Evolutionary conservation across 2,888 invertebrate species (phyloP).

Genomic region (Hirtodrosophila cameraria): DNA sequence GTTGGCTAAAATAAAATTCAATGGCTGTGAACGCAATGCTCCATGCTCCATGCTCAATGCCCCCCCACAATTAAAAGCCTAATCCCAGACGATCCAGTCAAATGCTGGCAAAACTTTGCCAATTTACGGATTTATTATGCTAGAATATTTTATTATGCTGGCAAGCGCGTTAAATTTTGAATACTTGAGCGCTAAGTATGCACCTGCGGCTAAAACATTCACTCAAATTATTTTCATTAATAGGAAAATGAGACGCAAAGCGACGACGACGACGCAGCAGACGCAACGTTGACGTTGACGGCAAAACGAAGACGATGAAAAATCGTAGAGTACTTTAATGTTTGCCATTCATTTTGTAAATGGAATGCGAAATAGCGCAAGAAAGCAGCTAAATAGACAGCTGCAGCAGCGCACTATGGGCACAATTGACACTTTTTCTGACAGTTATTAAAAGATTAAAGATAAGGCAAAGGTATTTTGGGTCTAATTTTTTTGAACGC

Average conservation of each 20-base stretch:
- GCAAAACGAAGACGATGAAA: constrained; percentile 27
- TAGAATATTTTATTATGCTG: constrained; percentile 62
- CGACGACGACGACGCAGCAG: not conserved
- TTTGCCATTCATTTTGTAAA: constrained; percentile 66
- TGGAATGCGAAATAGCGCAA: constrained; percentile 41
- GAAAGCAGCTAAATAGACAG: not conserved
- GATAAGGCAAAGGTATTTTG: no score
- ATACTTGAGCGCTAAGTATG: constrained; percentile 45
- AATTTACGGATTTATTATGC: constrained; percentile 77
- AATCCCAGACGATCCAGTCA: constrained; percentile 14
- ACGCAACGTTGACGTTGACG: no score
- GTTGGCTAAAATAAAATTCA: constrained; percentile 12
- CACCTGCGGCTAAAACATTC: constrained; percentile 72
- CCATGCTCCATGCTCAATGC: no score
- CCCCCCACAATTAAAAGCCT: constrained; percentile 46
- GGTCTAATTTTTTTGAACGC: no score
- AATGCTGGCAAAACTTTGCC: constrained; percentile 61
- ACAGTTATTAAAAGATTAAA: no score
- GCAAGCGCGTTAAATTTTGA: constrained; percentile 44
- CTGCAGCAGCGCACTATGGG: not conserved
- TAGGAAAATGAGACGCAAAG: constrained; percentile 22
- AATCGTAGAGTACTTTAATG: constrained; percentile 46
- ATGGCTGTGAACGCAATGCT: not conserved
- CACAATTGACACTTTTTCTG: no score
- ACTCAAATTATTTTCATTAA: constrained; percentile 61